Evolutionary conservation across 2,113 vertebrate species (phyloP), one percentile per base, ranked within the genome.

Genomic region (Periophthalmodon schlosseri): DNA sequence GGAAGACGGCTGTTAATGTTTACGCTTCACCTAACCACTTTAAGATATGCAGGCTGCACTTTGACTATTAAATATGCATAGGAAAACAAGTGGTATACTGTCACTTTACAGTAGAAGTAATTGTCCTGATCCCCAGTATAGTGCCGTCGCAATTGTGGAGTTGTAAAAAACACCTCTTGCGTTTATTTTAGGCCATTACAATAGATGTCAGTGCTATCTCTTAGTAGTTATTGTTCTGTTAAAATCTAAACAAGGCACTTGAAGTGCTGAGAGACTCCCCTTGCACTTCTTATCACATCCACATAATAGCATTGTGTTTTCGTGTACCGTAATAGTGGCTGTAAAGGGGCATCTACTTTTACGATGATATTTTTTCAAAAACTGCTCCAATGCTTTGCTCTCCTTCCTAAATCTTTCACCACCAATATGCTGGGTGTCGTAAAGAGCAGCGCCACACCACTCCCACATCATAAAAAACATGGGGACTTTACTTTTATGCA

Each of bases 331-430:
- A 82, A 88, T 82, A 71, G 84, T 28, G 23, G 76, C 63, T 70
- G 72, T 85, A 82, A 67, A 68, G 78, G 79, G 75, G 82, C 71
- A 77, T 80, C 77, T 71, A 28, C 57, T 79, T 74, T 86, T 87
- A 86, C 69, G 80, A 66, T 74, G 66, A 67, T 71, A 76, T 88
- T 84, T 88, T 84, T 82, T 86, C 78, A 73, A 80, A 79, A 76
- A 76, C 69, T 50, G 72, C 69, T 56, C 57, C 78, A 60, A 69
- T 75, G 64, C 77, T 81, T 74, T 67, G 75, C 75, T 81, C 64
- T 0, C 46, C 74, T 84, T 83, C 80, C 84, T 81, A 90, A 92
- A 85, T 91, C 86, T 85, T 73, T 83, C 70, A 47, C 36, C 66
- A 44, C 33, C 83, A 82, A 78, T 84, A 84, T 63, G 78, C 64